phyloP scores from a whole-genome alignment of 2,113 vertebrate species.

The Upupa epops region DNA sequence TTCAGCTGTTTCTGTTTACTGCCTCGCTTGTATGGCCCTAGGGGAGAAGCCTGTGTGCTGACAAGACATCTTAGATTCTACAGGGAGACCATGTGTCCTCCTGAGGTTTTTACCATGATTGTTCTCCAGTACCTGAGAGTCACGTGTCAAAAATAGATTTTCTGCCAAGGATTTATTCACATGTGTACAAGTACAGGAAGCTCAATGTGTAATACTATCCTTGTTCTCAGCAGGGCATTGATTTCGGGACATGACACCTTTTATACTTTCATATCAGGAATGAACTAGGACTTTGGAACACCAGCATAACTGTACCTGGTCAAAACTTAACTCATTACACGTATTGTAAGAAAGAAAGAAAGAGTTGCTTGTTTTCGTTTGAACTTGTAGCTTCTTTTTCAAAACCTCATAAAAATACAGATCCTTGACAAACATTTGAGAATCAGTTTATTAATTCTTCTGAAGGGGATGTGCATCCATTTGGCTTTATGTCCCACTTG shows the following conservation, averaged over 20 bases:
- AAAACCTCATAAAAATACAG: neutral
- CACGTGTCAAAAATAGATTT: neutral
- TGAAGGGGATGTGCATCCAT: neutral
- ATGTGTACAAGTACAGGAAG: fast-evolving
- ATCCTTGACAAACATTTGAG: neutral
- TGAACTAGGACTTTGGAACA: neutral
- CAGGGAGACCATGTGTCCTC: neutral
- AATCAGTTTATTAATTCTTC: neutral
- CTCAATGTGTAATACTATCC: neutral
- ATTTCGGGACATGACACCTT: neutral
- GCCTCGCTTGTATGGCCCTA: neutral
- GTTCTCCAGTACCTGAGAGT: neutral
- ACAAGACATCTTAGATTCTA: neutral
- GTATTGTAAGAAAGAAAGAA: neutral
- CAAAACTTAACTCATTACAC: neutral
- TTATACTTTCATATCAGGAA: neutral
- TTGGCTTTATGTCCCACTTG: neutral
- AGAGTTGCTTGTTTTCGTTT: neutral
- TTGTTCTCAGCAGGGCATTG: neutral
- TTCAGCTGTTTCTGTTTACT: slow-evolving; percentile 36
- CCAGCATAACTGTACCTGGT: neutral
- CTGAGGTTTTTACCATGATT: fast-evolving
- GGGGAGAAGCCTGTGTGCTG: neutral
- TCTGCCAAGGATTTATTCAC: neutral
- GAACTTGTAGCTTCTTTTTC: neutral